Percentiles rank a stretch among this genome's conserved stretches.
These are phyloP conservation scores for Parotia lawesii DNA, from an alignment of 2,113 vertebrate genomes.

Conservation along the genomic window DNA sequence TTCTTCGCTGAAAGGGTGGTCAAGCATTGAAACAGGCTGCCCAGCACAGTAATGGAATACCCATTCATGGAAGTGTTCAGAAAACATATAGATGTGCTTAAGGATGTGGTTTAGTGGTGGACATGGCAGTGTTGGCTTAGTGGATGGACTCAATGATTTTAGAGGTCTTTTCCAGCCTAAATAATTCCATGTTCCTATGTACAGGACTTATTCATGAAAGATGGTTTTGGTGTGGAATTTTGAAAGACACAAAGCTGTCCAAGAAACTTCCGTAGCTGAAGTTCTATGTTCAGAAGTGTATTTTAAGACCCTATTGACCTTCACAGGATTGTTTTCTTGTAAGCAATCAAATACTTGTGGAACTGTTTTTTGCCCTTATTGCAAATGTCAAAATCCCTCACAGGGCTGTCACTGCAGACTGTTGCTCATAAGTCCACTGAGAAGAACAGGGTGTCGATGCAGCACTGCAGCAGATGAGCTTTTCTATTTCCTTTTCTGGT, in stretches of 20 bases:
- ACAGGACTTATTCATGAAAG: background rate
- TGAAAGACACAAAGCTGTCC: background rate
- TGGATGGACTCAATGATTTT: background rate
- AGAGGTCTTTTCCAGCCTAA: background rate
- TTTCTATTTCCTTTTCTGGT: background rate
- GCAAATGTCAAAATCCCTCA: background rate
- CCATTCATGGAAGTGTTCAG: background rate
- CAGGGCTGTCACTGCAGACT: background rate
- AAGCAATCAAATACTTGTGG: background rate
- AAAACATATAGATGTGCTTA: background rate
- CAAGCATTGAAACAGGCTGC: background rate
- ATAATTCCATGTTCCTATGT: background rate
- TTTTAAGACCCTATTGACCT: background rate
- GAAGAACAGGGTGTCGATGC: background rate
- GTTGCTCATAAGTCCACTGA: fast-evolving
- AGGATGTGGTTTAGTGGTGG: background rate
- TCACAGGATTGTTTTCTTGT: background rate
- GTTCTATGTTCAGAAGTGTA: background rate
- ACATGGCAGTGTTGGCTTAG: background rate
- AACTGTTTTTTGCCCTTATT: background rate
- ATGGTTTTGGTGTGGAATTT: background rate
- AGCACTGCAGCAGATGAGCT: background rate
- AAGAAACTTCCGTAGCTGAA: background rate
- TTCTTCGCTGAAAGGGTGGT: background rate
- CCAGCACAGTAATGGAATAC: background rate